Percentiles rank a stretch among this genome's conserved stretches.
Evolutionary conservation across 1,140 invertebrate genomes (phyloP).

Genomic region (Trichoplusia ni): DNA sequence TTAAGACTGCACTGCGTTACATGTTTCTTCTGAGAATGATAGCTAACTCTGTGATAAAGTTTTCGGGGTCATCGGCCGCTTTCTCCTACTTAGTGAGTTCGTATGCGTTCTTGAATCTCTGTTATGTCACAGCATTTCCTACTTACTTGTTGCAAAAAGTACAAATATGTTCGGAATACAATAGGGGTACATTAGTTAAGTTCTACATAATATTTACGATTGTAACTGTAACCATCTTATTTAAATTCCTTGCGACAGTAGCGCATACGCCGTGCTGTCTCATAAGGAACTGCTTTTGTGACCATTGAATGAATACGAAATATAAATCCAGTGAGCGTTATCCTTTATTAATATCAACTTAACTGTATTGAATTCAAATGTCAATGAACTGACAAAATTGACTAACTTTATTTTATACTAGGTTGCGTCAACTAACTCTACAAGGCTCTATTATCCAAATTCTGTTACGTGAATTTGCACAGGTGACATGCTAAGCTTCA

Average conservation of each 20-base stretch:
- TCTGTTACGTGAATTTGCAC: conserved; percentile 50
- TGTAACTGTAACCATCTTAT: conserved; percentile 44
- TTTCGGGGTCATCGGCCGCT: conserved; percentile 63
- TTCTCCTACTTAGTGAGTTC: conserved; percentile 54
- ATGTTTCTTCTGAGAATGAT: conserved; percentile 49
- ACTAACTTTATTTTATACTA: background rate
- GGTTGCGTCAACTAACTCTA: background rate
- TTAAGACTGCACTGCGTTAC: conserved; percentile 23
- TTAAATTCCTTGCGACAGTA: conserved; percentile 37
- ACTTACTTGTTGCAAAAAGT: conserved; percentile 8
- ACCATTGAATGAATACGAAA: conserved; percentile 49
- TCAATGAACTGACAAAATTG: background rate
- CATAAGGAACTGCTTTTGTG: conserved; percentile 52
- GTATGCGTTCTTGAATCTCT: conserved; percentile 50
- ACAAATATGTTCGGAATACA: conserved; percentile 13
- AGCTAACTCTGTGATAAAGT: conserved; percentile 49
- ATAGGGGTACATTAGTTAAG: conserved; percentile 8
- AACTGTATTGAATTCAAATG: too few species aligned
- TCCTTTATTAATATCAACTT: conserved; percentile 32
- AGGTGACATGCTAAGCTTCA: conserved; percentile 42
- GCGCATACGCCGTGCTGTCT: conserved; percentile 45
- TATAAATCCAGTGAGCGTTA: conserved; percentile 29
- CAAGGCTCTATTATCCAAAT: background rate
- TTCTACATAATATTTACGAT: conserved; percentile 29
- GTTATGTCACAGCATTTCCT: conserved; percentile 52